Evolutionary conservation across 2,113 vertebrate genomes (phyloP).

Genomic region (Naja naja): DNA sequence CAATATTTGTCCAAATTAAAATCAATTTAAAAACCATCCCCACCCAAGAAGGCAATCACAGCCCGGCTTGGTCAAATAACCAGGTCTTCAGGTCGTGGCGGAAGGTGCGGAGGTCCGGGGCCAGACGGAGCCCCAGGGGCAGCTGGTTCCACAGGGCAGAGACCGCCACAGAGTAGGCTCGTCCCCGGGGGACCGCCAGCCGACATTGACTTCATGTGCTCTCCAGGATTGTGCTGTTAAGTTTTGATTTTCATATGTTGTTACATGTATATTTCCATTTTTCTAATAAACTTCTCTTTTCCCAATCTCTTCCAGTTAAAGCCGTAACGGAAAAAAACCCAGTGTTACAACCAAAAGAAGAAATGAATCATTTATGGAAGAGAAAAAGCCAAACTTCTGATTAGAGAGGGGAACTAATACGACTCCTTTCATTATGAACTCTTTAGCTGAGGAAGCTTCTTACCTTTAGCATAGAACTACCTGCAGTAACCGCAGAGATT

Average conservation of each 20-base stretch:
- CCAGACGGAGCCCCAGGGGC: too few species aligned
- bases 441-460: not conserved
- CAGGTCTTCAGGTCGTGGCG: too few species aligned
- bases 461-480: not conserved
- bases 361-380: constrained; percentile 24
- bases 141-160: too few species aligned
- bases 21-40: too few species aligned
- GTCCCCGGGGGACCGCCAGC: too few species aligned
- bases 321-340: not conserved
- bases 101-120: too few species aligned
- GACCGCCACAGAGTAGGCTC: too few species aligned
- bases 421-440: not conserved
- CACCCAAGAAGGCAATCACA: too few species aligned
- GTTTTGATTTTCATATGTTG: rapidly evolving
- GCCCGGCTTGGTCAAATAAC: too few species aligned
- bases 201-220: too few species aligned
- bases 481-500: not conserved
- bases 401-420: constrained; percentile 12
- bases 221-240: not conserved
- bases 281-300: not conserved
- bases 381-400: constrained; percentile 32
- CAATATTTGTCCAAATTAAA: too few species aligned
- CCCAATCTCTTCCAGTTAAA: constrained; percentile 42
- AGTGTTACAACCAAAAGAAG: not conserved
- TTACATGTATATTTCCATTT: rapidly evolving